Evolutionary conservation across 2,113 vertebrate genomes (phyloP).

Genomic region (Riparia riparia): DNA sequence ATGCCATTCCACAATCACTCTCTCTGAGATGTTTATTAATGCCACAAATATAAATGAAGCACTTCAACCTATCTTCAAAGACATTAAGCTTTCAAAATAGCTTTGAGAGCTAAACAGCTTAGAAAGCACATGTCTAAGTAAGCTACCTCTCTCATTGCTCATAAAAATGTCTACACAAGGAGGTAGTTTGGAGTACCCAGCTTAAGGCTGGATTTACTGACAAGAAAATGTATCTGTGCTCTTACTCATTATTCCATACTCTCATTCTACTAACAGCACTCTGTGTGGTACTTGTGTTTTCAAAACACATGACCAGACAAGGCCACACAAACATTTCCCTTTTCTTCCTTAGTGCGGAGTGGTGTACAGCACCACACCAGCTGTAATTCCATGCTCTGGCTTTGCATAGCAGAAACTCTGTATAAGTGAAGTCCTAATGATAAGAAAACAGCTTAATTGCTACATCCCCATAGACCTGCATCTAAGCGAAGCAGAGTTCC

Average conservation of each 20-base stretch:
- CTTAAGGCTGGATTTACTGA: neutral
- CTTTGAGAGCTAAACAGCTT: neutral
- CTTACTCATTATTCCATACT: neutral
- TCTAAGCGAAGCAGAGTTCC: neutral
- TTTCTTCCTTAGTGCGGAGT: neutral
- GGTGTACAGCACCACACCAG: neutral
- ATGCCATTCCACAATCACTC: neutral
- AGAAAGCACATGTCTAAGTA: slow-evolving; percentile 19
- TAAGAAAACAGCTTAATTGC: neutral
- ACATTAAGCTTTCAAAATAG: slow-evolving; percentile 22
- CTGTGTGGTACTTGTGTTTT: neutral
- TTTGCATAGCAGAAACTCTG: neutral
- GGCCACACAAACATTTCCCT: neutral
- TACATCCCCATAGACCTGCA: neutral
- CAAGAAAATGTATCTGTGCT: neutral
- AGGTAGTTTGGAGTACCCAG: neutral
- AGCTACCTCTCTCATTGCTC: neutral
- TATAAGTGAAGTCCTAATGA: neutral
- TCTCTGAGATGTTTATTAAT: neutral
- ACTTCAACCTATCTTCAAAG: neutral
- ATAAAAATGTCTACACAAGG: neutral
- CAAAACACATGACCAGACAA: neutral
- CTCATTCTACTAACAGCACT: neutral
- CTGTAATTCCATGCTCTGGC: neutral
- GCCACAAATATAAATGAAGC: neutral